These are phyloP conservation scores for Ellobius talpinus DNA, from an alignment of 2,113 vertebrate species.

Conservation along the genomic window DNA sequence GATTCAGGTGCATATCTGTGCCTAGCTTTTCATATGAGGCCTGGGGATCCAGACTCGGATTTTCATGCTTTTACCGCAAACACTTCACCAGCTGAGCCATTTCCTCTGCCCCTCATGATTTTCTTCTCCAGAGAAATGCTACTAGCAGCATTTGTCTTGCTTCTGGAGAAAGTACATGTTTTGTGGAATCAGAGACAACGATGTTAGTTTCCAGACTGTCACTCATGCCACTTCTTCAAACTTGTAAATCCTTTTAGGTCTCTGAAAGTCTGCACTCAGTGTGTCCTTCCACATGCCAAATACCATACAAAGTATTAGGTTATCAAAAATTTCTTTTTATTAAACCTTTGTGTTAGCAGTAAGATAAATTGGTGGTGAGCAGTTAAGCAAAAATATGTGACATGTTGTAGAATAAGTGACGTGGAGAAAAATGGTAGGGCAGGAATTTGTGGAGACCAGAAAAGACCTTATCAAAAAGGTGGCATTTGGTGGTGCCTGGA, in stretches of 20 bases:
- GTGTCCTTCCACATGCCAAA: neutral
- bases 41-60: neutral
- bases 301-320: neutral
- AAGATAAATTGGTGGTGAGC: neutral
- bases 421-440: neutral
- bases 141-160: neutral
- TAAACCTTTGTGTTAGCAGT: neutral
- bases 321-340: neutral
- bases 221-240: neutral
- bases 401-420: neutral
- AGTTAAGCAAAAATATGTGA: neutral
- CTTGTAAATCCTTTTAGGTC: constrained; percentile 16
- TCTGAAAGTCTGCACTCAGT: neutral
- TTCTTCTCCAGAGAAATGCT: neutral
- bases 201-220: neutral
- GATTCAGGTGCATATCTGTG: neutral
- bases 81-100: neutral
- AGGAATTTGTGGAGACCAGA: neutral
- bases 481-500: neutral
- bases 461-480: neutral
- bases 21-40: neutral
- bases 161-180: neutral
- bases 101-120: neutral
- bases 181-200: constrained; percentile 11
- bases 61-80: neutral